phyloP scores from a whole-genome alignment of 2,113 vertebrate species.

The Oryzias woworae region DNA sequence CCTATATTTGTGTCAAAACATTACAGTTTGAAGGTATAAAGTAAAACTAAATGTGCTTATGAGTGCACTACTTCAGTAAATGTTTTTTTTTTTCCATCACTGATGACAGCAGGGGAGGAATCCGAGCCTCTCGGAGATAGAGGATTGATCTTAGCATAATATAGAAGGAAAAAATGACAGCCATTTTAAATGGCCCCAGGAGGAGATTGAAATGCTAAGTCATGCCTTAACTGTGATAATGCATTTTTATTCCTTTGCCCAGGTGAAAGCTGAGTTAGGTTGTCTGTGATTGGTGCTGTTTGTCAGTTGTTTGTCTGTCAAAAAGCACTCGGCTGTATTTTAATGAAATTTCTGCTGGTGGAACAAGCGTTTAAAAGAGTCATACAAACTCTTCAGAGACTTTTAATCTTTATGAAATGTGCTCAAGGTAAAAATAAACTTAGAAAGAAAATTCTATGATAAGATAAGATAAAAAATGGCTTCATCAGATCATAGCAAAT shows the following conservation, averaged over 20 bases:
- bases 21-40: not conserved
- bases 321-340: not conserved
- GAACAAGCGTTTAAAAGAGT: too few species aligned
- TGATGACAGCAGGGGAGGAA: not conserved
- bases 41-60: not conserved
- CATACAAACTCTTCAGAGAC: too few species aligned
- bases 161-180: not conserved
- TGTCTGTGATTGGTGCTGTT: not conserved
- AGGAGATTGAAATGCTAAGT: not conserved
- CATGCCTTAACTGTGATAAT: not conserved
- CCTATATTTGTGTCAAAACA: not conserved
- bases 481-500: not conserved
- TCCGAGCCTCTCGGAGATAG: not conserved
- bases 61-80: not conserved
- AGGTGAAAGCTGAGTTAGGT: not conserved
- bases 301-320: not conserved
- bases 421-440: slow-evolving; percentile 3
- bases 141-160: not conserved
- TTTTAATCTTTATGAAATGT: not conserved
- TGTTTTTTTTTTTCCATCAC: not conserved
- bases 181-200: not conserved
- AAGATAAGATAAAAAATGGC: not conserved
- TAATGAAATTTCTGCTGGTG: too few species aligned
- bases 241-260: slow-evolving; percentile 1
- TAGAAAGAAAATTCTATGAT: not conserved